phyloP scores from a whole-genome alignment of 2,797 vertebrate species.

The Acanthurus leucopareius region DNA sequence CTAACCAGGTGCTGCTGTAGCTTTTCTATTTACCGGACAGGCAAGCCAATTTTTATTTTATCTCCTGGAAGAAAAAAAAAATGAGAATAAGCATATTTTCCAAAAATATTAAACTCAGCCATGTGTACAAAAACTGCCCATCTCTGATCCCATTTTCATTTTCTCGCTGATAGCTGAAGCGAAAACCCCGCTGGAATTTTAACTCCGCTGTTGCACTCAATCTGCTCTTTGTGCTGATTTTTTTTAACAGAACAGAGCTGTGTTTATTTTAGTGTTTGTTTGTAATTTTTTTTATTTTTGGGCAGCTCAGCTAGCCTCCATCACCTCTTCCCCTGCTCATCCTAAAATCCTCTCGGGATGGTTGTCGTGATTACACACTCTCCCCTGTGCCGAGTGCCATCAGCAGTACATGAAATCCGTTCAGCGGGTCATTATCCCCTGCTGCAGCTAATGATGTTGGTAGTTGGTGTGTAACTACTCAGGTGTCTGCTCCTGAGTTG shows the following conservation, averaged over 20 bases:
- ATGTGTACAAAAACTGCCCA: background rate
- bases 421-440: constrained; percentile 66
- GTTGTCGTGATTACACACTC: constrained; percentile 57
- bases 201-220: constrained; percentile 4
- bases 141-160: background rate
- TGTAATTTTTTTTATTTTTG: background rate
- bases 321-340: constrained; percentile 42
- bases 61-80: background rate
- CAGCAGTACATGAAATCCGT: constrained; percentile 66
- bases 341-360: constrained; percentile 60
- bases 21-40: background rate
- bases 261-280: constrained; percentile 21
- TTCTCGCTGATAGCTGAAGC: background rate
- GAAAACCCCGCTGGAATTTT: background rate
- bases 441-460: constrained; percentile 71
- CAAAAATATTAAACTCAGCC: background rate
- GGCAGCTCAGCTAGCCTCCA: constrained; percentile 24
- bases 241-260: constrained; percentile 14
- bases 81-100: background rate
- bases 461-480: constrained; percentile 68
- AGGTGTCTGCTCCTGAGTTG: constrained; percentile 50
- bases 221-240: constrained; percentile 1
- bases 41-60: background rate
- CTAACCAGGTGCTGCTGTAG: background rate
- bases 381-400: constrained; percentile 49